Evolutionary conservation across 2,888 invertebrate genomes (phyloP).

Genomic region (Kuschelorhynchus macadamiae): DNA sequence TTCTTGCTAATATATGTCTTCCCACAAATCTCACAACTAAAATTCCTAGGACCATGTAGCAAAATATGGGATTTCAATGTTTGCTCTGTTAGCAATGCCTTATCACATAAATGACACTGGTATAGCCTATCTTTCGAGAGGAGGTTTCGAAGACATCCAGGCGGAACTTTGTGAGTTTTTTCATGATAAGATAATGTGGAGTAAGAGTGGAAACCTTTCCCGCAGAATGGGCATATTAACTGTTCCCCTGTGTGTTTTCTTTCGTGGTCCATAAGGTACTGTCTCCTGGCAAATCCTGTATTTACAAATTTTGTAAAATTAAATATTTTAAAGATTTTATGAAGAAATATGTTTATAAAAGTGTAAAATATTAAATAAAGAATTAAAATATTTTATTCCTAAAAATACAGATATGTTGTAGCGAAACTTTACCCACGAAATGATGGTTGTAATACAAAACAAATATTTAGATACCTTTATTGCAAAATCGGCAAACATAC

Average conservation of each 20-base stretch:
- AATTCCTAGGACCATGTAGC: conserved; percentile 49
- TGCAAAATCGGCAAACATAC: conserved; percentile 48
- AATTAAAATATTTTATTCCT: no score
- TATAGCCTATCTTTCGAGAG: conserved; percentile 30
- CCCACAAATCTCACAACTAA: conserved; percentile 52
- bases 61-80: conserved; percentile 49
- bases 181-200: conserved; percentile 49
- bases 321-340: no score
- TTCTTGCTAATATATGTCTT: conserved; percentile 48
- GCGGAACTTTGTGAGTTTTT: conserved; percentile 47
- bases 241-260: conserved; percentile 51
- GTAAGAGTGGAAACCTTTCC: conserved; percentile 49
- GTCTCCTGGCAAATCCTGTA: conserved; percentile 48
- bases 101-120: conserved; percentile 48
- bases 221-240: conserved; percentile 50
- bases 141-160: conserved; percentile 29
- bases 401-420: no score
- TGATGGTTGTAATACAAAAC: no score
- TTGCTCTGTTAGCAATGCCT: conserved; percentile 46
- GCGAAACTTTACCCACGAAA: no score
- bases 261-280: conserved; percentile 50
- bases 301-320: no score
- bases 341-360: no score
- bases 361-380: no score
- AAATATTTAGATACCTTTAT: conserved; percentile 35